Percentiles rank a stretch among this genome's conserved stretches.
phyloP scores from a whole-genome alignment of 2,888 invertebrate genomes.

The Agrotis exclamationis region DNA sequence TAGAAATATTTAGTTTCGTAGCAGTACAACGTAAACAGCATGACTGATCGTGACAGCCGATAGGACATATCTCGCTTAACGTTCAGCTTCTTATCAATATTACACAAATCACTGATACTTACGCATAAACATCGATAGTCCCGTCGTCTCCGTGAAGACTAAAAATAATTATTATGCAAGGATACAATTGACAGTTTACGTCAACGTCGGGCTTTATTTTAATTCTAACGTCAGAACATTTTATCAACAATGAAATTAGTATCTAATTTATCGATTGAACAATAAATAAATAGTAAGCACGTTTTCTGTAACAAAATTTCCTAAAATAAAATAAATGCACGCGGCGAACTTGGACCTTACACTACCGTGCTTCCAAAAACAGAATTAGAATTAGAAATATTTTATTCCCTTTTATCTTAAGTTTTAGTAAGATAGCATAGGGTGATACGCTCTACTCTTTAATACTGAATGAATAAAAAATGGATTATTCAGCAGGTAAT shows the following conservation, averaged over 20 bases:
- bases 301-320: background rate
- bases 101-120: slow-evolving; percentile 49
- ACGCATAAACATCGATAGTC: slow-evolving; percentile 49
- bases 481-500: too few relatives aligned
- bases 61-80: slow-evolving; percentile 45
- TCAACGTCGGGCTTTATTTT: slow-evolving; percentile 23
- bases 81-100: slow-evolving; percentile 64
- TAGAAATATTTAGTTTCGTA: slow-evolving; percentile 29
- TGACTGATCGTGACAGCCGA: slow-evolving; percentile 40
- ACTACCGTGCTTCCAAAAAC: background rate
- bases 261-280: background rate
- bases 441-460: too few relatives aligned
- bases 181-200: slow-evolving; percentile 28
- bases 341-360: background rate
- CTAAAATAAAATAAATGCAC: background rate
- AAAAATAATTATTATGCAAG: slow-evolving; percentile 55
- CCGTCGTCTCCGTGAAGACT: slow-evolving; percentile 39
- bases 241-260: background rate
- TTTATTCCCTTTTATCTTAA: too few relatives aligned
- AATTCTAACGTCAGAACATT: slow-evolving; percentile 18
- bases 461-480: too few relatives aligned
- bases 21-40: slow-evolving; percentile 35
- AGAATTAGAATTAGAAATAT: too few relatives aligned
- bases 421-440: too few relatives aligned
- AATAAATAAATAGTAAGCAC: too few relatives aligned